A percentile compares a stretch with the other conserved stretches of the same genome.
Evolutionary conservation across 2,888 invertebrate genomes (phyloP).

Genomic region (Opisthograptis luteolata): DNA sequence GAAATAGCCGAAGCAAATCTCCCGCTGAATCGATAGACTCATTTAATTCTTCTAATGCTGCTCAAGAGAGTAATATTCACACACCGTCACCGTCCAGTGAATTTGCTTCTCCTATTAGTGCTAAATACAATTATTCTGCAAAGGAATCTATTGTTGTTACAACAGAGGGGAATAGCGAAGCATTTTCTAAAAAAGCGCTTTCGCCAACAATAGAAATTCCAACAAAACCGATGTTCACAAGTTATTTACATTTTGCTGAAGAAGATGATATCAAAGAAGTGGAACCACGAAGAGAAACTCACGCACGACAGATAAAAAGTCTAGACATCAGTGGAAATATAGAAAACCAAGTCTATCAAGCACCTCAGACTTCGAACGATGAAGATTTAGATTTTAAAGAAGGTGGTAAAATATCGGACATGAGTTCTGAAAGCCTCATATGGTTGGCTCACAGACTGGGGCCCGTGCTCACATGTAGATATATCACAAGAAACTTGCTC

Average conservation of each 20-base stretch:
- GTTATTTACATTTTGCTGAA: constrained; percentile 77
- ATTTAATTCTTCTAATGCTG: constrained; percentile 58
- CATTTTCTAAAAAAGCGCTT: constrained; percentile 57
- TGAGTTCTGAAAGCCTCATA: constrained; percentile 93
- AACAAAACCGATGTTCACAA: constrained; percentile 75
- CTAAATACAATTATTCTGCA: constrained; percentile 50
- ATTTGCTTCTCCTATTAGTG: constrained; percentile 64
- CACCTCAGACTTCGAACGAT: constrained; percentile 48
- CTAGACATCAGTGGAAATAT: constrained; percentile 50
- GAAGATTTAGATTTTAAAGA: constrained; percentile 54
- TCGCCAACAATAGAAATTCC: constrained; percentile 91
- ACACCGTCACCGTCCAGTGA: constrained; percentile 73
- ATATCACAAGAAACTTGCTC: constrained; percentile 94
- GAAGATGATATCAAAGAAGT: constrained; percentile 52
- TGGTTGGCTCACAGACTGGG: constrained; percentile 97
- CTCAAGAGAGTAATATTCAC: constrained; percentile 57
- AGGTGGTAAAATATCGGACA: constrained; percentile 88
- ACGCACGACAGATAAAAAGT: constrained; percentile 50
- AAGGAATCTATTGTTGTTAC: constrained; percentile 48
- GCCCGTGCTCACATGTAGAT: constrained; percentile 95
- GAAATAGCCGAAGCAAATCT: constrained; percentile 72
- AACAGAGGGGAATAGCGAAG: constrained; percentile 50
- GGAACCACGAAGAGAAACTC: constrained; percentile 46
- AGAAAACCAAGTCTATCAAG: constrained; percentile 38
- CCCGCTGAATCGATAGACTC: constrained; percentile 75